Percentiles rank a stretch among this genome's conserved stretches.
phyloP scores from a whole-genome alignment of 1,140 invertebrate genomes.

The Tetramorium alpestre region DNA sequence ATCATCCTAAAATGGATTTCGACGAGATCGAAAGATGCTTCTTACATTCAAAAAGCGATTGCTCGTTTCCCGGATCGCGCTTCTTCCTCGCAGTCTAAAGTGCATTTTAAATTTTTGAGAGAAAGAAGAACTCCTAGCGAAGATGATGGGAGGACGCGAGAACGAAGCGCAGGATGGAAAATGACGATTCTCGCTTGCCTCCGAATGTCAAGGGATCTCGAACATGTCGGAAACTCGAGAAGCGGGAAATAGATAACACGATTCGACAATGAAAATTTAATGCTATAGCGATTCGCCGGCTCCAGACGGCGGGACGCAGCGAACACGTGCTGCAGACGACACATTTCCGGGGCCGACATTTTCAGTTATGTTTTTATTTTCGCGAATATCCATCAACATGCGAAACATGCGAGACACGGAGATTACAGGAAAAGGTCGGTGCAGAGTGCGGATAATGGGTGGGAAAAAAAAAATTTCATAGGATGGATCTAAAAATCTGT shows the following conservation, averaged over 20 bases:
- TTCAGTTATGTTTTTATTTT: conserved; percentile 38
- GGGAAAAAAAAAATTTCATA: not conserved
- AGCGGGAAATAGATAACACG: conserved; percentile 34
- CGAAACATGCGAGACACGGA: conserved; percentile 41
- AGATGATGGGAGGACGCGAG: conserved; percentile 17
- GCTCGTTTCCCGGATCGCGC: conserved; percentile 8
- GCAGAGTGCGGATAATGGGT: conserved; percentile 27
- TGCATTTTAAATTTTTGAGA: conserved; percentile 62
- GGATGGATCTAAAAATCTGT: conserved; percentile 33
- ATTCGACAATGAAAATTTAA: conserved; percentile 56
- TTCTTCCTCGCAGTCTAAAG: conserved; percentile 35
- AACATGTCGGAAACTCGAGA: conserved; percentile 16
- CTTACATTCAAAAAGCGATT: conserved; percentile 40
- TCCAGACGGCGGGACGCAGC: not conserved
- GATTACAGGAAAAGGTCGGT: conserved; percentile 20
- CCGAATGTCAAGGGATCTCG: conserved; percentile 11
- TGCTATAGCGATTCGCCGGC: conserved; percentile 11
- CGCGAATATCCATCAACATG: conserved; percentile 47
- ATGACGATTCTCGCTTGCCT: conserved; percentile 37
- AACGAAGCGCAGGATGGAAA: not conserved
- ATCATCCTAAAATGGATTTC: conserved; percentile 33
- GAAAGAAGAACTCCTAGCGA: conserved; percentile 13
- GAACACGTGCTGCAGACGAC: conserved; percentile 28
- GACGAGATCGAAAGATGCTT: conserved; percentile 22
- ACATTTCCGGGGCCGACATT: conserved; percentile 27